phyloP scores from a whole-genome alignment of 1,140 invertebrate species.

The Fragariocoptes setiger region DNA sequence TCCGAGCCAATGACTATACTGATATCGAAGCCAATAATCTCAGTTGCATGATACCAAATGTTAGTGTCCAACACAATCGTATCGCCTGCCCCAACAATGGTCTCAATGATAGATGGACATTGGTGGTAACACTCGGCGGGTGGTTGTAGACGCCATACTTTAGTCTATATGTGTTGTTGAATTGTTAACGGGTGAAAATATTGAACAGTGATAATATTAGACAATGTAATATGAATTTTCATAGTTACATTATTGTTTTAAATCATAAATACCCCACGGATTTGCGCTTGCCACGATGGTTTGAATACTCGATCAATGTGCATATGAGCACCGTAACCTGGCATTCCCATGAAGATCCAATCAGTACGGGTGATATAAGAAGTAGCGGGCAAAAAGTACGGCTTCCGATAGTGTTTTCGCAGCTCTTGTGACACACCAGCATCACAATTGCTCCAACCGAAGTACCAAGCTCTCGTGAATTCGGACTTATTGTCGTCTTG shows the following conservation, averaged over 20 bases:
- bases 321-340: conserved; percentile 64
- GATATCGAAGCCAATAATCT: too few relatives aligned
- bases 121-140: conserved; percentile 51
- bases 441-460: conserved; percentile 48
- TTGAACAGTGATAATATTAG: too few relatives aligned
- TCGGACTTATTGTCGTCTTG: conserved; percentile 16
- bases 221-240: too few relatives aligned
- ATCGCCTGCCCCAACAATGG: conserved; percentile 48
- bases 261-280: conserved; percentile 41
- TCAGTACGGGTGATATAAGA: conserved; percentile 53
- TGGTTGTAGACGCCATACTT: conserved; percentile 51
- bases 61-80: conserved; percentile 32
- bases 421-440: conserved; percentile 35
- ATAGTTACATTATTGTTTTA: too few relatives aligned
- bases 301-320: conserved; percentile 63
- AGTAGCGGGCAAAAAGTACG: conserved; percentile 51
- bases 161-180: too few relatives aligned
- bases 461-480: not conserved
- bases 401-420: conserved; percentile 39
- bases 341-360: conserved; percentile 86
- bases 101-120: conserved; percentile 31
- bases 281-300: conserved; percentile 76
- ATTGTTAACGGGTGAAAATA: too few relatives aligned
- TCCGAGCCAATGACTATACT: too few relatives aligned
- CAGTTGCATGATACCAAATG: not conserved